Percentiles rank a stretch among this genome's conserved stretches.
Conservation (phyloP, 2,888 invertebrate genomes). For the Hydropsyche betteni region DNA sequence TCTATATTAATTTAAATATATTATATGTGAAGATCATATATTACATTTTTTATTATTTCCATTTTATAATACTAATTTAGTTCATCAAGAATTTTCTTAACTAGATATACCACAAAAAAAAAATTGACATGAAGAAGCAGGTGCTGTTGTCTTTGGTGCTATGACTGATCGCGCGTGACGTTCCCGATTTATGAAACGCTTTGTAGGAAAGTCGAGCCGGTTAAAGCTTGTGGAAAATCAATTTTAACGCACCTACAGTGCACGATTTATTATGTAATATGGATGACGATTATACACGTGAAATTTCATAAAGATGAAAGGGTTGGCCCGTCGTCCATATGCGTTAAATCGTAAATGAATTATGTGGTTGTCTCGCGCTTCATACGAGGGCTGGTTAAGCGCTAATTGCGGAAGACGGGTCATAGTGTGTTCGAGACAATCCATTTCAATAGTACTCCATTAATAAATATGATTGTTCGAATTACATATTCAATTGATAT, state of each 20-base stretch:
- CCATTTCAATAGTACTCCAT: too few relatives aligned
- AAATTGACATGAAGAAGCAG: constrained; percentile 10
- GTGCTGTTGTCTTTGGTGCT: background rate
- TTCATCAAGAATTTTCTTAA: too few relatives aligned
- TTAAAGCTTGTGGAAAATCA: constrained; percentile 21
- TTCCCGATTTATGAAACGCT: background rate
- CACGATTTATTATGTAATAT: constrained; percentile 1
- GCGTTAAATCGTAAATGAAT: constrained; percentile 1
- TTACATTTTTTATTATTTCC: background rate
- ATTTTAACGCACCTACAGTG: constrained; percentile 19
- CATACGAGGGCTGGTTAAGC: constrained; percentile 18
- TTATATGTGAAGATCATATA: background rate
- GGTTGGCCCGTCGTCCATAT: constrained; percentile 10
- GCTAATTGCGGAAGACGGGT: constrained; percentile 26
- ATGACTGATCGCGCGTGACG: constrained; percentile 14
- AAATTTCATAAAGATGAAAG: constrained; percentile 1
- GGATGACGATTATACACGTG: background rate
- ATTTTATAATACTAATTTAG: too few relatives aligned
- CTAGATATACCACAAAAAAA: too few relatives aligned
- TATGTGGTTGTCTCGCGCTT: constrained; percentile 18
- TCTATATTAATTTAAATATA: background rate
- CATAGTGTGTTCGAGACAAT: background rate
- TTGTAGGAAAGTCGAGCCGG: constrained; percentile 4
- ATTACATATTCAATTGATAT: background rate
- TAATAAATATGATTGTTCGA: background rate